phyloP scores from a whole-genome alignment of 2,113 vertebrate species.

The Antechinus stuartii region DNA sequence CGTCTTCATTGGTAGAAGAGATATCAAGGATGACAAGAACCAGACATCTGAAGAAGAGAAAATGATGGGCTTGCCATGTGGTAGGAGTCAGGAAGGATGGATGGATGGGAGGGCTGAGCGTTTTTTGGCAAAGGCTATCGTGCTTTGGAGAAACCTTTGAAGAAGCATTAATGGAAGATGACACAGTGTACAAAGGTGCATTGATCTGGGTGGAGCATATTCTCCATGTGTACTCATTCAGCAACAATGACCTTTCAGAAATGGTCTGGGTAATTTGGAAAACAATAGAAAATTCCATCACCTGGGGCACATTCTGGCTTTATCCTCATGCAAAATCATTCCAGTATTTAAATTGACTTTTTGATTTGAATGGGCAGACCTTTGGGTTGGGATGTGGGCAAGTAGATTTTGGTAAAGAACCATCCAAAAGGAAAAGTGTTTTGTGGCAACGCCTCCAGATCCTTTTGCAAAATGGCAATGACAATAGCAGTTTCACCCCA shows the following conservation, averaged over 20 bases:
- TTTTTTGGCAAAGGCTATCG: background rate
- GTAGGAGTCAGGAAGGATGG: background rate
- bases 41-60: background rate
- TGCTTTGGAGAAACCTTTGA: background rate
- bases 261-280: constrained; percentile 31
- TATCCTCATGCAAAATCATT: constrained; percentile 24
- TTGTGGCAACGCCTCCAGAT: constrained; percentile 14
- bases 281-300: constrained; percentile 10
- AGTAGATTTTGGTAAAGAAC: constrained; percentile 38
- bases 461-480: background rate
- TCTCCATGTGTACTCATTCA: background rate
- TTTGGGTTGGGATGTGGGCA: constrained; percentile 5
- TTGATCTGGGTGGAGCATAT: background rate
- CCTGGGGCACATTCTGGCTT: background rate
- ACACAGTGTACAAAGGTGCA: background rate
- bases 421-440: background rate
- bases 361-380: constrained; percentile 18
- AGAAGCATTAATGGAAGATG: background rate
- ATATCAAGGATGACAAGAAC: background rate
- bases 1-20: background rate
- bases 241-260: constrained; percentile 12
- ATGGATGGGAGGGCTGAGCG: background rate
- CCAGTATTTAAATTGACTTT: constrained; percentile 21
- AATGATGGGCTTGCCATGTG: background rate
- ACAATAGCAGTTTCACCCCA: background rate